Percentiles rank a stretch among this genome's conserved stretches.
Evolutionary conservation across 2,888 invertebrate species (phyloP).

Genomic region (Lumbricus terrestris): DNA sequence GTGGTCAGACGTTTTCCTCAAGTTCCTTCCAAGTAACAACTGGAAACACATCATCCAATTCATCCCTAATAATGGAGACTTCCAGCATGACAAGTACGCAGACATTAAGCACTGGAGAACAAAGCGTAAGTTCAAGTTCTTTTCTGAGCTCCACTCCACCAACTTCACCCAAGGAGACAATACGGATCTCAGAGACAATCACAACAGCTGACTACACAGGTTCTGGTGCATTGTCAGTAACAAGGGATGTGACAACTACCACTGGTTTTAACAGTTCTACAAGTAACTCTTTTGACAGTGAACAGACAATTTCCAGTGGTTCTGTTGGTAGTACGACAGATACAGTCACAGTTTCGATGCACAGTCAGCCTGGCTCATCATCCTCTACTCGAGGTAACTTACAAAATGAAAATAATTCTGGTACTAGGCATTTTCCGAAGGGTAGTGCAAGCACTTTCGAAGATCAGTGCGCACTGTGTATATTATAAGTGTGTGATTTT

Average conservation of each 20-base stretch:
- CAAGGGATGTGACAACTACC: neutral
- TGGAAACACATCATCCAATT: neutral
- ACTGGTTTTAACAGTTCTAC: neutral
- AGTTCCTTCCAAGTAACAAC: constrained; percentile 3
- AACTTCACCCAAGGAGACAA: too few species aligned
- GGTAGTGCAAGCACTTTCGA: neutral
- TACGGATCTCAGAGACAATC: neutral
- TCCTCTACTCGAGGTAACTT: neutral
- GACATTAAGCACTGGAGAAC: too few species aligned
- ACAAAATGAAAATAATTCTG: neutral
- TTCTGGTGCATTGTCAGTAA: neutral
- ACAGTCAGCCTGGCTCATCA: neutral
- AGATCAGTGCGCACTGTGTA: neutral
- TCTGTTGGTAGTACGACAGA: neutral
- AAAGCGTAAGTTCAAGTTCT: too few species aligned
- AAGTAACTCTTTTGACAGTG: neutral
- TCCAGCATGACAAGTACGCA: too few species aligned
- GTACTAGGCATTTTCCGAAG: neutral
- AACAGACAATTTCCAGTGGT: too few species aligned
- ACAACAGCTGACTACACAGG: neutral
- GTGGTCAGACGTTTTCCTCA: neutral
- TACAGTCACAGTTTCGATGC: neutral
- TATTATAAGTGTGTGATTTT: neutral
- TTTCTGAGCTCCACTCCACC: too few species aligned
- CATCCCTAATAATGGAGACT: neutral